Evolutionary conservation across 1,140 invertebrate species (phyloP).

Genomic region (Hyposmocoma kahamanoa): DNA sequence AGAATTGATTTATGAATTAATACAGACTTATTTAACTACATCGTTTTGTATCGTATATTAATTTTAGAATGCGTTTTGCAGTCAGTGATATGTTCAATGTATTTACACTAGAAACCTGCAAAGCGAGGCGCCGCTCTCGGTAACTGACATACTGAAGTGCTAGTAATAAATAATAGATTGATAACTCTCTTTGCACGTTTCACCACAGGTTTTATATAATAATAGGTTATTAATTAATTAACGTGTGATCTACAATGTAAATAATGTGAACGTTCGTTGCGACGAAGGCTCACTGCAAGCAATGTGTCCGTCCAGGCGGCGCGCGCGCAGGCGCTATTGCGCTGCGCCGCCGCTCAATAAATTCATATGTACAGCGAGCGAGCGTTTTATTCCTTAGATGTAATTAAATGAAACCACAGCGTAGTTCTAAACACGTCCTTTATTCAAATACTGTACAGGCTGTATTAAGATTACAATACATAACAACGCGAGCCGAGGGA

Average conservation of each 20-base stretch:
- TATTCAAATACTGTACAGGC: slow-evolving; percentile 63
- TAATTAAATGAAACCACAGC: slow-evolving; percentile 22
- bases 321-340: slow-evolving; percentile 6
- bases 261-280: background rate
- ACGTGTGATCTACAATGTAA: background rate
- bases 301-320: slow-evolving; percentile 14
- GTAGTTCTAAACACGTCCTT: slow-evolving; percentile 61
- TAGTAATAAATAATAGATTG: no score
- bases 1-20: no score
- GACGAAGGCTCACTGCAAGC: background rate
- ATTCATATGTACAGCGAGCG: slow-evolving; percentile 9
- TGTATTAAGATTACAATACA: slow-evolving; percentile 49
- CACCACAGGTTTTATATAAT: no score
- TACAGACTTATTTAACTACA: no score
- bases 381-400: background rate
- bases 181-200: no score
- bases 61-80: no score
- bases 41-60: no score
- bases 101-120: no score
- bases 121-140: no score
- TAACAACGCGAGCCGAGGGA: slow-evolving; percentile 22
- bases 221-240: no score
- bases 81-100: no score
- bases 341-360: slow-evolving; percentile 29
- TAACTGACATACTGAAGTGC: no score